Percentiles rank a stretch among this genome's conserved stretches.
Evolutionary conservation across 2,113 vertebrate genomes (phyloP).

Genomic region (Pontoporia blainvillei): DNA sequence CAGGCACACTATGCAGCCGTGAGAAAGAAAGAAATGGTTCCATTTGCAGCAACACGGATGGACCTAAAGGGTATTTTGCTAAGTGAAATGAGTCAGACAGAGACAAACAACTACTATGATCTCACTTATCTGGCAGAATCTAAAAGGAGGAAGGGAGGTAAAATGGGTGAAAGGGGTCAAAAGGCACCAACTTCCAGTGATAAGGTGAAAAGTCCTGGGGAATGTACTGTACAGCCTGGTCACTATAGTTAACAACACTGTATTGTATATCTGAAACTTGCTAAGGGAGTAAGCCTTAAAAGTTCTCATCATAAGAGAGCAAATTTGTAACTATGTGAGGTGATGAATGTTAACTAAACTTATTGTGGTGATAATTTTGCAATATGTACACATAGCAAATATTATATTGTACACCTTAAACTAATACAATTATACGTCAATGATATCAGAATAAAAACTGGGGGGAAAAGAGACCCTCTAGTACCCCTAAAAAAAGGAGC

Average conservation of each 20-base stretch:
- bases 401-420: background rate
- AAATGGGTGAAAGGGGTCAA: background rate
- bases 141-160: background rate
- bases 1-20: rapidly evolving
- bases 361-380: background rate
- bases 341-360: background rate
- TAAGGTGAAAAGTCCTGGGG: background rate
- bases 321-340: background rate
- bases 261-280: background rate
- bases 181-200: background rate
- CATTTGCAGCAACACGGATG: background rate
- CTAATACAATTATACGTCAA: background rate
- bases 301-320: background rate
- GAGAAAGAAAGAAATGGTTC: background rate
- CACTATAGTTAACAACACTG: background rate
- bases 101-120: background rate
- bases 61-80: background rate
- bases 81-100: background rate
- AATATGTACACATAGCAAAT: background rate
- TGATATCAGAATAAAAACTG: background rate
- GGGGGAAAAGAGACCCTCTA: background rate
- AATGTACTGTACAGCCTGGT: background rate
- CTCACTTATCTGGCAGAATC: background rate
- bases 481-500: background rate
- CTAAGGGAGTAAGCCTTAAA: background rate